These are phyloP conservation scores for Nephila pilipes DNA, from an alignment of 1,140 invertebrate genomes.

Conservation along the genomic window DNA sequence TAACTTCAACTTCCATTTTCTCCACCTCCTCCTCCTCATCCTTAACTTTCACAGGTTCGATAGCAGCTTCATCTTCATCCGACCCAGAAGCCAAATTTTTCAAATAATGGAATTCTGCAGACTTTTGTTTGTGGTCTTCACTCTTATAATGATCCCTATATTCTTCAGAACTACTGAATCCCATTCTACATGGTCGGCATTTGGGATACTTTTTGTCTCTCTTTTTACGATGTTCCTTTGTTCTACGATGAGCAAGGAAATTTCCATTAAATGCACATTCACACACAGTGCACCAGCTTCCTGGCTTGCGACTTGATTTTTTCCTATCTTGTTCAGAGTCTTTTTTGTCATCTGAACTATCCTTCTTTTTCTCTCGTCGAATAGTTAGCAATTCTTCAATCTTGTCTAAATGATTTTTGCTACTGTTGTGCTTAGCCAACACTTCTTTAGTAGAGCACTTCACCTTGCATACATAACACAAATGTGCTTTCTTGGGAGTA, in stretches of 20 bases:
- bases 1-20: constrained; percentile 48
- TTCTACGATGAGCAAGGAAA: constrained; percentile 72
- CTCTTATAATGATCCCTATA: constrained; percentile 75
- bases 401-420: constrained; percentile 60
- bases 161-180: constrained; percentile 74
- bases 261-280: constrained; percentile 73
- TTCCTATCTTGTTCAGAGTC: constrained; percentile 59
- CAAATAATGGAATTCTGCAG: constrained; percentile 75
- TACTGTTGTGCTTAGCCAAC: constrained; percentile 44
- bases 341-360: constrained; percentile 72
- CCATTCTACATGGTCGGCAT: constrained; percentile 70
- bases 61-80: constrained; percentile 75
- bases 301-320: constrained; percentile 52
- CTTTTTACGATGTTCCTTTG: constrained; percentile 74
- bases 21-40: constrained; percentile 49
- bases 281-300: constrained; percentile 74
- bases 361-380: constrained; percentile 68
- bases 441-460: constrained; percentile 59
- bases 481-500: constrained; percentile 12
- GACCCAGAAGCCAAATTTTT: constrained; percentile 70
- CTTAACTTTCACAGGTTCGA: constrained; percentile 69
- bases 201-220: constrained; percentile 75
- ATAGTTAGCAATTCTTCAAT: constrained; percentile 64
- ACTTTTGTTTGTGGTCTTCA: constrained; percentile 71
- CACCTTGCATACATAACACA: constrained; percentile 69